A percentile compares a stretch with the other conserved stretches of the same genome.
These are phyloP conservation scores for Panthera uncia DNA, from an alignment of 2,113 vertebrate genomes.

Conservation along the genomic window DNA sequence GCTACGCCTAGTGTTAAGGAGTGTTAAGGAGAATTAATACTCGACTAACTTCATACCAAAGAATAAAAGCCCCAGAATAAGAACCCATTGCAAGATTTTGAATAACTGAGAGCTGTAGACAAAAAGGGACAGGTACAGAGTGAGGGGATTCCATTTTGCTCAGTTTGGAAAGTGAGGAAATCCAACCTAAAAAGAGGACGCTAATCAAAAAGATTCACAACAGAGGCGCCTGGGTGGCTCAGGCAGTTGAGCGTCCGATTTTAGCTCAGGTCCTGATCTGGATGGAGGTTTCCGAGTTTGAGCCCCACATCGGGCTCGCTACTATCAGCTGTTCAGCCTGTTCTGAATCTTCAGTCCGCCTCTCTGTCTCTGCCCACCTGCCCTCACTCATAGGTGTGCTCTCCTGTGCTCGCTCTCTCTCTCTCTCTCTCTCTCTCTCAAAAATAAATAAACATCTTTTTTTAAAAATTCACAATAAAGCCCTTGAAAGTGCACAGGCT, in stretches of 20 bases:
- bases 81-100: constrained; percentile 2
- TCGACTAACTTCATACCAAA: background rate
- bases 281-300: too few species aligned
- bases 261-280: too few species aligned
- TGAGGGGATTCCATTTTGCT: background rate
- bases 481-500: background rate
- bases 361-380: too few species aligned
- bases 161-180: background rate
- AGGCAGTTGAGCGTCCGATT: too few species aligned
- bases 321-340: too few species aligned
- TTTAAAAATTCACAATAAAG: background rate
- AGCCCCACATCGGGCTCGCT: too few species aligned
- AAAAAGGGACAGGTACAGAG: background rate
- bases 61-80: background rate
- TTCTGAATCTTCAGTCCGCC: too few species aligned
- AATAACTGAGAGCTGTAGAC: background rate
- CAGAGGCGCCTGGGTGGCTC: too few species aligned
- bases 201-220: background rate
- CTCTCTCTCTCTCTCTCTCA: too few species aligned
- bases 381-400: too few species aligned
- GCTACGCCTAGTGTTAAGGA: background rate
- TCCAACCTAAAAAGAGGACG: background rate
- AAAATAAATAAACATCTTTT: too few species aligned
- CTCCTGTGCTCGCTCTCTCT: too few species aligned
- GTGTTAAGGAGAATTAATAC: background rate